A percentile compares a stretch with the other conserved stretches of the same genome.
Evolutionary conservation across 2,797 vertebrate species (phyloP).

Genomic region (Muscicapa comitata): DNA sequence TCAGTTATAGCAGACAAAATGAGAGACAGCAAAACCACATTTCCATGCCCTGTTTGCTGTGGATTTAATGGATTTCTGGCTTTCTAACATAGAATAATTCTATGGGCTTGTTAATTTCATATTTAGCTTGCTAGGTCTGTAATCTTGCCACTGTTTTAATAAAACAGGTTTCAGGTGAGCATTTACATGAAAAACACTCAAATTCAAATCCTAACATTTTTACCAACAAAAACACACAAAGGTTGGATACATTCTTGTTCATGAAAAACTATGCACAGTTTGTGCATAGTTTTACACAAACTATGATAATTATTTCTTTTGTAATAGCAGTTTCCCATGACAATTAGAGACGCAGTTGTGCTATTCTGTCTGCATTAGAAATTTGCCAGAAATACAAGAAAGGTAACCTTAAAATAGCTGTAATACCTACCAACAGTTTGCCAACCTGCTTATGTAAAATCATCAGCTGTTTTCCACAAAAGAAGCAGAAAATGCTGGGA

Average conservation of each 20-base stretch:
- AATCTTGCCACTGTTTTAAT: slow-evolving; percentile 20
- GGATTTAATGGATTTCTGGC: slow-evolving; percentile 49
- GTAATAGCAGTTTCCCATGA: slow-evolving; percentile 16
- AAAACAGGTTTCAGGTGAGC: neutral
- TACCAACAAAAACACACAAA: neutral
- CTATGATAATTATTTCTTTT: slow-evolving; percentile 21
- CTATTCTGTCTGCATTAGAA: slow-evolving; percentile 37
- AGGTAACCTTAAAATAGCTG: slow-evolving; percentile 9
- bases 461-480: slow-evolving; percentile 6
- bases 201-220: neutral
- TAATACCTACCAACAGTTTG: slow-evolving; percentile 3
- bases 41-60: neutral
- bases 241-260: neutral
- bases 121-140: slow-evolving; percentile 53
- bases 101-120: slow-evolving; percentile 67
- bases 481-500: neutral
- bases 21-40: slow-evolving; percentile 70
- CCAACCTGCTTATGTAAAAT: slow-evolving; percentile 31
- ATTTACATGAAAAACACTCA: neutral
- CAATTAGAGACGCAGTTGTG: slow-evolving; percentile 36
- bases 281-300: neutral
- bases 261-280: neutral
- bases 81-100: slow-evolving; percentile 68
- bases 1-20: slow-evolving; percentile 57
- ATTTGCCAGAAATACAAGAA: slow-evolving; percentile 46